Percentiles rank a stretch among this genome's conserved stretches.
Conservation (phyloP, 2,797 vertebrate genomes). For the Notolabrus celidotus region DNA sequence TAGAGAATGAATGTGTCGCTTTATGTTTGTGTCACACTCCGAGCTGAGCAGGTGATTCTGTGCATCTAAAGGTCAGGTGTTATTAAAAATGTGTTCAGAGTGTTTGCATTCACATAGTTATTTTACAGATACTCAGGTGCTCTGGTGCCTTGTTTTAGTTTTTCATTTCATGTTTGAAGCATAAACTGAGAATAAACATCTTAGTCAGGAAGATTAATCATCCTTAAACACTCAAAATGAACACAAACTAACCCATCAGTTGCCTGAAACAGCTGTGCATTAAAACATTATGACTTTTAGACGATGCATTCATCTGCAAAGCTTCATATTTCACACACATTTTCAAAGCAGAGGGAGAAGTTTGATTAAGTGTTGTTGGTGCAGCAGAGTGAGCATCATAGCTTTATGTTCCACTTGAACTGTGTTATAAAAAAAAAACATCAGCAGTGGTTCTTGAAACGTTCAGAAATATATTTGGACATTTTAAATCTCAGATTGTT, state of each 20-base stretch:
- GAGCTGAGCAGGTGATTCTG: constrained; percentile 4
- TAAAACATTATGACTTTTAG: constrained; percentile 3
- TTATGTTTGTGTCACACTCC: constrained; percentile 12
- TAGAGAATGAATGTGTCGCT: constrained; percentile 13
- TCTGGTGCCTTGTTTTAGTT: constrained; percentile 15
- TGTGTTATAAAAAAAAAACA: neutral
- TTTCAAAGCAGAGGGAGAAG: constrained; percentile 8
- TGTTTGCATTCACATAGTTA: constrained; percentile 7
- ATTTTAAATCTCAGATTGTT: constrained; percentile 27
- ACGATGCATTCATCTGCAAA: neutral
- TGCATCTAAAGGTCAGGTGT: constrained; percentile 1
- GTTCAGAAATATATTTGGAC: neutral
- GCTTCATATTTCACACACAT: neutral
- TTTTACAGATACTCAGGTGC: constrained; percentile 21
- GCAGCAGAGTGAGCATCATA: neutral
- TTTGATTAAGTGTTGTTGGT: neutral
- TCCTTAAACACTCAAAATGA: constrained; percentile 4
- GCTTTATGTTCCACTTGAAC: constrained; percentile 4
- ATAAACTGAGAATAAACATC: neutral
- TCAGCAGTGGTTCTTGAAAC: neutral
- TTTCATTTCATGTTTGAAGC: constrained; percentile 4
- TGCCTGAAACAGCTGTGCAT: neutral
- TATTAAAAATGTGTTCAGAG: neutral
- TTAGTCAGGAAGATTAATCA: too few relatives aligned
- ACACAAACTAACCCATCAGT: neutral